Percentiles rank a stretch among this genome's conserved stretches.
These are phyloP conservation scores for Anoplopoma fimbria DNA, from an alignment of 2,113 vertebrate species.

Conservation along the genomic window DNA sequence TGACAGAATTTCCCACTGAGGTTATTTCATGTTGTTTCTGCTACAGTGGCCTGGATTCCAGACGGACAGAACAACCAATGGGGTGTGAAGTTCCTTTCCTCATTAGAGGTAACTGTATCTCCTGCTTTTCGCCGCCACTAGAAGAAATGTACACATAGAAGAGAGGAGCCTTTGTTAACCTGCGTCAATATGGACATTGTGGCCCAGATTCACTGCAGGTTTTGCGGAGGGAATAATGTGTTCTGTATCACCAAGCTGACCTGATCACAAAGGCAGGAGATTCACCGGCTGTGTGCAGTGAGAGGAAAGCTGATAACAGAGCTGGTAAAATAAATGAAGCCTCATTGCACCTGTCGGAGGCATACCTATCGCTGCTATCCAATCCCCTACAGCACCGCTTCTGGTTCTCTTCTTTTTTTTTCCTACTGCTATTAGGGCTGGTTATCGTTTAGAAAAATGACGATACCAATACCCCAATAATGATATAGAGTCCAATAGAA, in stretches of 20 bases:
- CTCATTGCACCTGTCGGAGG: neutral
- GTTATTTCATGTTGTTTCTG: neutral
- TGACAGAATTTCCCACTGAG: conserved; percentile 6
- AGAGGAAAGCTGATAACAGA: conserved; percentile 24
- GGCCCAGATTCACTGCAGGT: conserved; percentile 55
- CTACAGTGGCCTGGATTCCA: conserved; percentile 57
- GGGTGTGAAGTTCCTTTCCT: conserved; percentile 68
- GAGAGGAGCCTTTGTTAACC: conserved; percentile 60
- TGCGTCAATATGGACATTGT: conserved; percentile 41
- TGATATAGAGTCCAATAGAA: neutral
- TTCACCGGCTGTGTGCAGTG: conserved; percentile 12
- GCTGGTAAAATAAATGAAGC: neutral
- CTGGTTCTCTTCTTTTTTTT: too few relatives aligned
- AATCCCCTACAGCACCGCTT: neutral
- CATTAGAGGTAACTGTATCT: conserved; percentile 70
- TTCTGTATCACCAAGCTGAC: conserved; percentile 15
- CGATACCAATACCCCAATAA: too few relatives aligned
- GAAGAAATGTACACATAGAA: conserved; percentile 53
- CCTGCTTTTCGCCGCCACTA: conserved; percentile 52
- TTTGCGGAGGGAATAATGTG: conserved; percentile 33
- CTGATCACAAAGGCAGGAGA: conserved; percentile 25
- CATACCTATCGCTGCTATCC: neutral
- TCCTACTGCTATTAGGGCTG: too few relatives aligned
- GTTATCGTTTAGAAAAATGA: too few relatives aligned
- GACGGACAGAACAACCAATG: conserved; percentile 55